Evolutionary conservation across 2,888 invertebrate species (phyloP), one percentile per base, ranked within the genome.

Genomic region (Spilosoma lubricipeda): DNA sequence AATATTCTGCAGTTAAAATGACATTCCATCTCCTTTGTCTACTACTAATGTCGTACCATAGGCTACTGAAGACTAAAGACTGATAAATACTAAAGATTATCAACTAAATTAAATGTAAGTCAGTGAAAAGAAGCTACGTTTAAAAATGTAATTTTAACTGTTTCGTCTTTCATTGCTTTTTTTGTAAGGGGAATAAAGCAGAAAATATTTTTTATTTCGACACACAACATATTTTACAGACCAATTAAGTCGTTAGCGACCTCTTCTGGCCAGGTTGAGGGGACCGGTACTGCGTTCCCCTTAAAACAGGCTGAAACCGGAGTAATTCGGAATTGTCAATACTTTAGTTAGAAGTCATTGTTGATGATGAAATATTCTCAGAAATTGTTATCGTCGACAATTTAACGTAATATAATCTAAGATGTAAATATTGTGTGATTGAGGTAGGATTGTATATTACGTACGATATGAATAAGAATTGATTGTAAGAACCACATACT

Each of bases 401-500:
- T 67, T 33, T 71, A 63, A 73, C 36, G 65, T 81, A 80, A 77
- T 75, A 67, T 77, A 75, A 79, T 67, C 23, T 82, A 81, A 71
- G 72, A 81, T 77, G 42, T 63, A 39, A 33, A 45, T 27, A 79
- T 74, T 78, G 68, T 75, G 71, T 74, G 79, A 79, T 84, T 75
- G 74, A 77, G 77, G 80, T 77, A 73, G 78, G 80, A 84, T 84
- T 77, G 65, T 78, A 79, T 76, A 77, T 80, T 82, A 80, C 82
- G 78, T 84, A 79, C 66, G 71, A 77, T 77, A 77, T 77, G 76
- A 72, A 79, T 76, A 81, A 78, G 75, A 77, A 76, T 67, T 76
- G 73, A 83, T 82, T 80, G 83, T 80, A 76, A 72, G 74, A 73
- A 76, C 80, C 85, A 85, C 85, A 80, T 85, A 84, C 75, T 73